Conservation (phyloP, 2,888 invertebrate genomes). For the Hydraecia micacea region DNA sequence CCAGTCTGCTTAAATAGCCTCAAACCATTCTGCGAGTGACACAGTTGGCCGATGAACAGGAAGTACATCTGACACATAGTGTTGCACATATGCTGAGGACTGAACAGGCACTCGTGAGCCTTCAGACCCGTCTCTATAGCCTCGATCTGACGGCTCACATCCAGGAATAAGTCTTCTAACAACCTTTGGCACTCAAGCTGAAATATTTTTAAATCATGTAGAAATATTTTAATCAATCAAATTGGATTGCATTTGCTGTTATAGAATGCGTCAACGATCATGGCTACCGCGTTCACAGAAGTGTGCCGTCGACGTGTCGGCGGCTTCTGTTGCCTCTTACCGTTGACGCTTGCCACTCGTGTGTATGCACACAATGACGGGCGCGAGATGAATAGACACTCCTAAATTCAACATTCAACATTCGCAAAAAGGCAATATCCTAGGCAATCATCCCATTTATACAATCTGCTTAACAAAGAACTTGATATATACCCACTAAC, state of each 20-base stretch:
- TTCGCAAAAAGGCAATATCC: no score
- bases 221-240: not conserved
- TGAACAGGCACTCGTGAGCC: conserved; percentile 96
- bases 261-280: not conserved
- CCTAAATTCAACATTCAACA: no score
- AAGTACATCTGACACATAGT: conserved; percentile 99
- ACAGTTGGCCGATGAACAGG: conserved; percentile 96
- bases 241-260: conserved; percentile 2
- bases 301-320: not conserved
- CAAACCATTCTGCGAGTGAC: conserved; percentile 92
- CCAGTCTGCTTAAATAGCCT: conserved; percentile 93
- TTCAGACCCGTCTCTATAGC: conserved; percentile 93
- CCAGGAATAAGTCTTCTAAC: conserved; percentile 94
- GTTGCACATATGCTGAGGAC: conserved; percentile 96
- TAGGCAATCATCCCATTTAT: no score
- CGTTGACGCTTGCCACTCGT: not conserved
- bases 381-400: not conserved
- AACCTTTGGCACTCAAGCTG: conserved; percentile 93
- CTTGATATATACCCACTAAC: no score
- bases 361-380: not conserved
- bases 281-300: not conserved
- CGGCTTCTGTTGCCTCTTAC: not conserved
- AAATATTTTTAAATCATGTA: conserved; percentile 1
- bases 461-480: no score
- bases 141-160: conserved; percentile 94